Evolutionary conservation across 2,797 vertebrate genomes (phyloP).

Genomic region (Darevskia mixta): DNA sequence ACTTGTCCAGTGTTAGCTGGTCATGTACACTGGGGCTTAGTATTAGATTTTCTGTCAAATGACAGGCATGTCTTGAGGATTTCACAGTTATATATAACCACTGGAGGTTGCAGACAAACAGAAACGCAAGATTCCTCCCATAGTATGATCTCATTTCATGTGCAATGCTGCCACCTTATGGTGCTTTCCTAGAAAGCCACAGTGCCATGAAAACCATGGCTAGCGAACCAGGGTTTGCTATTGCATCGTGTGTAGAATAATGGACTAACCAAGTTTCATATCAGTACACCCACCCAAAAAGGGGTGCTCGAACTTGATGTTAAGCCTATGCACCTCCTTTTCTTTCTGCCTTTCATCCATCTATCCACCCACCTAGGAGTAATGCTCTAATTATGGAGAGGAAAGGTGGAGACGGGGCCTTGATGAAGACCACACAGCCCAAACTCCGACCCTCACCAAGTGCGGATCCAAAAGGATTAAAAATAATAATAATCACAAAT

Average conservation of each 20-base stretch:
- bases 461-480: background rate
- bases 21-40: background rate
- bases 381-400: background rate
- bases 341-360: no score
- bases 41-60: background rate
- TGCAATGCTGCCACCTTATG: conserved; percentile 38
- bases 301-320: no score
- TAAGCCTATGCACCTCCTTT: background rate
- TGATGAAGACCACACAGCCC: background rate
- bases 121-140: background rate
- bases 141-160: background rate
- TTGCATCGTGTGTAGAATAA: background rate
- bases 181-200: background rate
- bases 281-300: background rate
- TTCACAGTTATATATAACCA: background rate
- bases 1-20: background rate
- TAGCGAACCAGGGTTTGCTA: background rate
- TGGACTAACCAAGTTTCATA: background rate
- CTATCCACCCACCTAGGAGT: no score
- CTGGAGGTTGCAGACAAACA: background rate
- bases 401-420: background rate
- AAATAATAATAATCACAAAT: background rate
- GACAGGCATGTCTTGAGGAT: background rate
- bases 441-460: background rate
- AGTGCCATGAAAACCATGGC: background rate